Evolutionary conservation across 2,113 vertebrate genomes (phyloP), one percentile per base, ranked within the genome.

Genomic region (Acanthisitta chloris): DNA sequence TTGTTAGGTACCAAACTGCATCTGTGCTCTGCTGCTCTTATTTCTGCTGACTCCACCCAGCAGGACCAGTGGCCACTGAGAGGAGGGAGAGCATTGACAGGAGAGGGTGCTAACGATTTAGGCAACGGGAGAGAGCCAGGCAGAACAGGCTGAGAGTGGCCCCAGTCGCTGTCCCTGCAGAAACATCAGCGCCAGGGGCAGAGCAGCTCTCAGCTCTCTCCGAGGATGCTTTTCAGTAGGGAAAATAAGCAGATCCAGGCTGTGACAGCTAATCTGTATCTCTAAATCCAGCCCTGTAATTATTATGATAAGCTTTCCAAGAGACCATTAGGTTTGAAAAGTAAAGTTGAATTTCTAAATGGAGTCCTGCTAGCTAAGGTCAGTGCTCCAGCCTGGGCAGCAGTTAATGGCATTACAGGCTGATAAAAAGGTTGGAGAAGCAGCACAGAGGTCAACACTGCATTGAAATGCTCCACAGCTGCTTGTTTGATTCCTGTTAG

Each of bases 41-140:
- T 80, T 59, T 14, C 12, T 18, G 42, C 67, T 21, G 46, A 7
- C 7, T 62, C 8, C 82, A 4, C 42, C 20, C 23, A 31, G 54
- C 12, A 2, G 0, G n/a, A 28, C 4, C 15, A 28, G 40, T 38
- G 62, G 57, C 66, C 66, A 28, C 34, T 40, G 17, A 23, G 78
- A 55, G 73, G 49, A 69, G 58, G 65, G 72, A 74, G 24, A 65
- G 58, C 81, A 11, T 65, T 24, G 93, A 92, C 94, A 49, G 94
- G 94, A 96, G 94, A 81, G 89, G 96, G 93, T 96, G 93, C 94
- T 95, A 19, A 80, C 0, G 82, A 52, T 84, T 86, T 86, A 91
- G 83, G 77, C 24, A 89, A 59, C 0, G 9, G 33, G 15, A 15
- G 3, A 0, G 5, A 62, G 43, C 15, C 12, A 12, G 51, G 61